Evolutionary conservation across 2,888 invertebrate genomes (phyloP), one percentile per base, ranked within the genome.

Genomic region (Neocrepidodera transversa): DNA sequence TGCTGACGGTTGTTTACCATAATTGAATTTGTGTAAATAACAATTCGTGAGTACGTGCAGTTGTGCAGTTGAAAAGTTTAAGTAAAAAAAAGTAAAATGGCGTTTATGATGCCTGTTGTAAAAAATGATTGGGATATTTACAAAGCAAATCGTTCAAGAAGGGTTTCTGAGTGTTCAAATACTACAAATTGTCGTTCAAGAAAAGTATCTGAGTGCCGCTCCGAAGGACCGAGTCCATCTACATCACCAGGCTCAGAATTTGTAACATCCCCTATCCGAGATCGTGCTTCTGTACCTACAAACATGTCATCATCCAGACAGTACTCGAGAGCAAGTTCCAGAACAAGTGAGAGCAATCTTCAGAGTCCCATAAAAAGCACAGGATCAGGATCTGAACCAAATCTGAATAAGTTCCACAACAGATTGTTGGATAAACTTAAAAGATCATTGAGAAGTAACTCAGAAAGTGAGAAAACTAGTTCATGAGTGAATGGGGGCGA

Each of bases 91-190:
- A 61, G 51, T 42, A 64, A 67, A 47, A 47, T 94, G 94, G 94
- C 94, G 84, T 94, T 94, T 83, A 93, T 93, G 93, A 93, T 94
- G 92, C 94, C 93, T 59, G 93, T 94, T 68, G 87, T 94, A 82
- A 93, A 93, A 84, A 94, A 93, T 83, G 93, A 94, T 80, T 94
- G 91, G 87, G 92, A 94, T 80, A 93, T 94, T 76, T 94, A 94
- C 85, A 92, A 92, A 83, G 89, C 91, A 67, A 87, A 88, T 78
- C 86, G 92, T 48, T 86, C 87, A 55, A 85, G 93, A 69, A 86
- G 90, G 67, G 85, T 87, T 38, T 92, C 92, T 6, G 92, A 93
- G 80, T 86, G 87, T 71, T 87, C 90, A 7, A 85, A 85, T 75
- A 79, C 84, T 36, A 81, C 82, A 70, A 77, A 84, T 71, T 84